Percentiles rank a stretch among this genome's conserved stretches.
These are phyloP conservation scores for Tympanuchus pallidicinctus DNA, from an alignment of 2,113 vertebrate species.

Conservation along the genomic window DNA sequence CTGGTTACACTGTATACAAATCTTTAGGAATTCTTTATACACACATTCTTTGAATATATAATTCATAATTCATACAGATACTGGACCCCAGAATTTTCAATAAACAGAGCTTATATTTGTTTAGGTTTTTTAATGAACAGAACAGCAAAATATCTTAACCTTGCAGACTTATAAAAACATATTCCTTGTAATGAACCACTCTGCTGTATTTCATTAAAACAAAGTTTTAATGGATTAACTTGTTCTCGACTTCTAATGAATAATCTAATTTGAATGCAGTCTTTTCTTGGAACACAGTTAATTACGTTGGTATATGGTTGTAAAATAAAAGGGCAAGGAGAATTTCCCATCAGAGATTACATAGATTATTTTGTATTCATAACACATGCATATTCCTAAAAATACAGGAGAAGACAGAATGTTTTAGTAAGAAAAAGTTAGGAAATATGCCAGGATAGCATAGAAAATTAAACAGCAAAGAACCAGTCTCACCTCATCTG, in stretches of 20 bases:
- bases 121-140: neutral
- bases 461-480: neutral
- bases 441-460: neutral
- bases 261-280: slow-evolving; percentile 29
- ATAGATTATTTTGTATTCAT: slow-evolving; percentile 22
- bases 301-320: slow-evolving; percentile 8
- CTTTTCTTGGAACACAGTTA: slow-evolving; percentile 18
- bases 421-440: slow-evolving; percentile 20
- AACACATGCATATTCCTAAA: neutral
- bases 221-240: slow-evolving; percentile 27
- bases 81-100: slow-evolving; percentile 6
- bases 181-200: neutral
- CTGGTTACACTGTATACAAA: neutral
- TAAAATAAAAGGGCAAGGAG: slow-evolving; percentile 15
- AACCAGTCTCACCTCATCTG: neutral
- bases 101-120: slow-evolving; percentile 6
- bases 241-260: slow-evolving; percentile 12
- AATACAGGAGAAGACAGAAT: neutral
- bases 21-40: slow-evolving; percentile 45
- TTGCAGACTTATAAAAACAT: neutral
- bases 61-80: neutral
- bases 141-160: neutral
- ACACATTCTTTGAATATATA: neutral
- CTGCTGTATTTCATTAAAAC: slow-evolving; percentile 3
- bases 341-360: slow-evolving; percentile 43